A percentile compares a stretch with the other conserved stretches of the same genome.
Conservation (phyloP, 2,888 invertebrate species). For the Masnerella sp. region DNA sequence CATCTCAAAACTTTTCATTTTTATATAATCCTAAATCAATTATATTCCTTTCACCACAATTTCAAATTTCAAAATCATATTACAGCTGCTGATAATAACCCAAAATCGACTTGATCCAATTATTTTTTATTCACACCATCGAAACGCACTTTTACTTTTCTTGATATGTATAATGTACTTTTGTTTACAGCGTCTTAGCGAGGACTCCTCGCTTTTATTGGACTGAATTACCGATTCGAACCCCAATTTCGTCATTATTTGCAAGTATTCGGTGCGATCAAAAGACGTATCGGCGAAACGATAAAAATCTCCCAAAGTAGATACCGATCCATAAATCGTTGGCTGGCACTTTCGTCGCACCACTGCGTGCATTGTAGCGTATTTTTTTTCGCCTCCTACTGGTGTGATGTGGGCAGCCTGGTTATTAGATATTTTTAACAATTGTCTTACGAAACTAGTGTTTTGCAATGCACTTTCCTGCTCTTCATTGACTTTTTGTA, state of each 20-base stretch:
- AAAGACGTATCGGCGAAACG: constrained; percentile 30
- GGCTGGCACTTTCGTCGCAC: constrained; percentile 45
- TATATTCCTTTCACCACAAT: too few relatives aligned
- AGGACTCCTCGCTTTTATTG: too few relatives aligned
- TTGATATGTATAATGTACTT: too few relatives aligned
- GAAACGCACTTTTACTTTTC: too few relatives aligned
- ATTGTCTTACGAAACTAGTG: constrained; percentile 25
- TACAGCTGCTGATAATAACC: too few relatives aligned
- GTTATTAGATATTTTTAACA: constrained; percentile 47
- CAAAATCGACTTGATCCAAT: too few relatives aligned
- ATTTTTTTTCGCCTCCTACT: constrained; percentile 47
- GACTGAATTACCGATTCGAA: constrained; percentile 22
- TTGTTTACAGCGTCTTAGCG: too few relatives aligned
- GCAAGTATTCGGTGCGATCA: constrained; percentile 37
- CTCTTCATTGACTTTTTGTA: constrained; percentile 13
- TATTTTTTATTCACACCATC: too few relatives aligned
- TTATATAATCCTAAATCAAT: too few relatives aligned
- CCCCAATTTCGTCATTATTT: constrained; percentile 37
- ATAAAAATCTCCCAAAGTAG: constrained; percentile 38
- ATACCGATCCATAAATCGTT: constrained; percentile 51
- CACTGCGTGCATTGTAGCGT: constrained; percentile 30
- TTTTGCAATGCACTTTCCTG: constrained; percentile 32
- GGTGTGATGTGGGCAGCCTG: constrained; percentile 44
- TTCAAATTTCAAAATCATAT: too few relatives aligned
- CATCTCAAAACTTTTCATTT: too few relatives aligned